These are phyloP conservation scores for Phycodurus eques DNA, from an alignment of 2,113 vertebrate genomes.

Conservation along the genomic window DNA sequence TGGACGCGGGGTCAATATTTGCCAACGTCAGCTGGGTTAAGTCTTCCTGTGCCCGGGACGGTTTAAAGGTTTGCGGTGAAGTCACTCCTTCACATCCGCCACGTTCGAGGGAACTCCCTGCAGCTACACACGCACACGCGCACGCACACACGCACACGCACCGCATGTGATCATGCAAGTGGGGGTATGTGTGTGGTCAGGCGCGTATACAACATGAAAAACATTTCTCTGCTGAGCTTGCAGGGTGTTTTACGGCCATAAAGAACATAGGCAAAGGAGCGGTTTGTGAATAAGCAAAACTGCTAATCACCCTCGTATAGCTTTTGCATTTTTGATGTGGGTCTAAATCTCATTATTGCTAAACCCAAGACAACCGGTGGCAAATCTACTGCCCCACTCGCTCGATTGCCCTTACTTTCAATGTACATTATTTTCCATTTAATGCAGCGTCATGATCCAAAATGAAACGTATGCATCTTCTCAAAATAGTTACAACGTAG, in stretches of 20 bases:
- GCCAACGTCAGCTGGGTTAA: slow-evolving; percentile 36
- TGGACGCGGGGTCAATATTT: slow-evolving; percentile 75
- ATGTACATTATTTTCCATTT: too few species aligned
- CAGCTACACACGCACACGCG: slow-evolving; percentile 38
- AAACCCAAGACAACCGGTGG: slow-evolving; percentile 49
- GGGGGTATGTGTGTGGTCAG: background rate
- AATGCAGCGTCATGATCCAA: too few species aligned
- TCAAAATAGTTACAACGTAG: too few species aligned
- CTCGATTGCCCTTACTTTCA: too few species aligned
- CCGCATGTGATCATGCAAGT: slow-evolving; percentile 19
- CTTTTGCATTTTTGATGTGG: background rate
- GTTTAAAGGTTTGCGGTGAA: slow-evolving; percentile 15
- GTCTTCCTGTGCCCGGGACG: slow-evolving; percentile 13
- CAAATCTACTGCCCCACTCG: too few species aligned
- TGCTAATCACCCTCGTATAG: too few species aligned
- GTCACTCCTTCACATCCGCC: slow-evolving; percentile 35
- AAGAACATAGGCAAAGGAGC: too few species aligned
- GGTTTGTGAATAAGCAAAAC: background rate
- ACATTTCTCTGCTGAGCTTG: background rate
- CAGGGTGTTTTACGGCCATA: background rate
- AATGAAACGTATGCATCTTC: too few species aligned
- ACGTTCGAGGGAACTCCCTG: slow-evolving; percentile 74
- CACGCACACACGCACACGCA: slow-evolving; percentile 24
- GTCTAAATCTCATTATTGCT: background rate
- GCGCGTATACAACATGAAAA: background rate